A percentile compares a stretch with the other conserved stretches of the same genome.
These are phyloP conservation scores for Lasius platythorax DNA, from an alignment of 2,888 invertebrate genomes.

Conservation along the genomic window DNA sequence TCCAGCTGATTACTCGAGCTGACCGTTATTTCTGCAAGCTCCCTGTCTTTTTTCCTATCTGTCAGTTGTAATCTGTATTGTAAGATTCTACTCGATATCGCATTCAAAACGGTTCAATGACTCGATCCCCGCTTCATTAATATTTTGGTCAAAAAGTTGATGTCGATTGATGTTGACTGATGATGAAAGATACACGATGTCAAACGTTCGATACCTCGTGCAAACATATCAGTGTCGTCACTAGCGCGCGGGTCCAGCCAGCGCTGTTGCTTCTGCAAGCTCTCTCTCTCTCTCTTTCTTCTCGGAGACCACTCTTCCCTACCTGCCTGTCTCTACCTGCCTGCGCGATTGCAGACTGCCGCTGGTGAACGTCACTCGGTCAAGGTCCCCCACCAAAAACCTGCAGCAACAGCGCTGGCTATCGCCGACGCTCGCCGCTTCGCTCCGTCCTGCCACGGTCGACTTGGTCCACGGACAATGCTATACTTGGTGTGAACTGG, in stretches of 20 bases:
- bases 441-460: slow-evolving; percentile 34
- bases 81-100: not conserved
- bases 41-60: not conserved
- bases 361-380: slow-evolving; percentile 82
- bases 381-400: slow-evolving; percentile 84
- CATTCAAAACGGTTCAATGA: slow-evolving; percentile 14
- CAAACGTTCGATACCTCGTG: slow-evolving; percentile 14
- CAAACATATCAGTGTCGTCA: slow-evolving; percentile 23
- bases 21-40: not conserved
- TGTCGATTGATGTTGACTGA: slow-evolving; percentile 38
- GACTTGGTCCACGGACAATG: slow-evolving; percentile 76
- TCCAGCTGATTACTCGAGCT: not conserved
- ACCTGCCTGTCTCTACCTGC: slow-evolving; percentile 32
- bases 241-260: not conserved
- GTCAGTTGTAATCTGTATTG: slow-evolving; percentile 15
- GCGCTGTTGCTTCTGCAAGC: slow-evolving; percentile 31
- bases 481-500: slow-evolving; percentile 79
- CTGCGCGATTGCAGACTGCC: slow-evolving; percentile 50
- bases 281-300: not conserved
- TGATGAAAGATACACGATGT: slow-evolving; percentile 34
- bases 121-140: slow-evolving; percentile 29
- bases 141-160: slow-evolving; percentile 27
- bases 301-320: not conserved
- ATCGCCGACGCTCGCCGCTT: slow-evolving; percentile 29
- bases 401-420: slow-evolving; percentile 60